Base-by-base conservation (phyloP, 2,888 invertebrate species). In the Gordius sp. region DNA sequence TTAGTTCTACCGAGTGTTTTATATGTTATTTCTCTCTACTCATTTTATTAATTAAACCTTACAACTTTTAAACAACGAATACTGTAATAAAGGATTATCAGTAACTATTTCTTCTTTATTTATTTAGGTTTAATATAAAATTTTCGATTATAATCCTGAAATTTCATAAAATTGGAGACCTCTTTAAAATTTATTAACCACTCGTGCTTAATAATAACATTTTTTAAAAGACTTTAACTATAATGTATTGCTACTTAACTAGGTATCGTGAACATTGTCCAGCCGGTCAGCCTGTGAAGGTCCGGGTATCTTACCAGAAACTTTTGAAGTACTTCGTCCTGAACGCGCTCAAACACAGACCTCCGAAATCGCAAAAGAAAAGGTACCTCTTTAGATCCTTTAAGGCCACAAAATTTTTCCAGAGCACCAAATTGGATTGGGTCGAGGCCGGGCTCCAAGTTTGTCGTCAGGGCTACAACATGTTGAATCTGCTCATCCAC, bases 351-450 rank as follows among this genome's bases (percentile, higher is more conserved):
- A 93, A 97, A 68, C 93, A 97, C 69, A 76, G 89, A 60, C 82
- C 86, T 52, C 97, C 97, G 0, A 99, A 99, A 69, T 83, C 97
- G 8, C 47, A 47, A 23, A 8, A 8, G 4, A 20, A 54, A 16
- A 79, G 80, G 59, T 91, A 91, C 66, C 73, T 97, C 53, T 97
- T 97, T 77, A 79, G 93, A 28, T 97, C 97, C 0, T 99, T 99
- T 73, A 99, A 99, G 71, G 84, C 91, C 0, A 99, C 97, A 0
- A 99, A 99, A 71, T 99, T 99, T 74, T 99, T 99, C 76, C 93
- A 99, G 78, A 87, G 87, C 0, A 99, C 97, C 0, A 89, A 89
- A 1, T 73, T 99, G 63, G 97, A 99, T 72, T 99, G 97, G 97
- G 97, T 99, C 1, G 97, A 99, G 71, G 91, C 89, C 13, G 97